Conservation (phyloP, 1,140 invertebrate genomes). For the Asbolus verrucosus region DNA sequence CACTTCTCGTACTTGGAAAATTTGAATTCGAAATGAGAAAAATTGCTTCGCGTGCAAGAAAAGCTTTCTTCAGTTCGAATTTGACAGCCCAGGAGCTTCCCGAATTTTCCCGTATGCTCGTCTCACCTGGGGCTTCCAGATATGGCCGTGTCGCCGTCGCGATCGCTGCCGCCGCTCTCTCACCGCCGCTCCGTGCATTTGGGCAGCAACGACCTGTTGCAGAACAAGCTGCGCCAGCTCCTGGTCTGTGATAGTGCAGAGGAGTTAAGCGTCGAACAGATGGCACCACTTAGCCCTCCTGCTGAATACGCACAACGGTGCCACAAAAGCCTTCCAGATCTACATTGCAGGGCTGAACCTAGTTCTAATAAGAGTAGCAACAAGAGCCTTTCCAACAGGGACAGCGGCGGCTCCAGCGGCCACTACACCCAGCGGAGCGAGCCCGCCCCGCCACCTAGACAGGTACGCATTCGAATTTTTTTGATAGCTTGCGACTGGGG, state of each 20-base stretch:
- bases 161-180: slow-evolving; percentile 69
- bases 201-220: slow-evolving; percentile 76
- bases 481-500: too few species aligned
- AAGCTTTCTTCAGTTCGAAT: too few species aligned
- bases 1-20: too few species aligned
- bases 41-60: too few species aligned
- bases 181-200: slow-evolving; percentile 65
- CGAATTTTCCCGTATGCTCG: too few species aligned
- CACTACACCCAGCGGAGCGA: slow-evolving; percentile 83
- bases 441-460: slow-evolving; percentile 69
- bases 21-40: too few species aligned
- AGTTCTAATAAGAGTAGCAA: slow-evolving; percentile 68
- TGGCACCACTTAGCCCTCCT: slow-evolving; percentile 72
- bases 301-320: slow-evolving; percentile 72
- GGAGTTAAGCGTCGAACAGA: slow-evolving; percentile 64
- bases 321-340: slow-evolving; percentile 87
- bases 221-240: slow-evolving; percentile 81
- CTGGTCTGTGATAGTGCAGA: slow-evolving; percentile 77
- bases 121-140: too few species aligned
- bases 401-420: slow-evolving; percentile 81
- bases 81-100: too few species aligned
- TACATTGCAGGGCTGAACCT: slow-evolving; percentile 69
- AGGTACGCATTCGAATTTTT: too few species aligned
- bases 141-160: slow-evolving; percentile 70
- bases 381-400: slow-evolving; percentile 67